Percentiles rank a stretch among this genome's conserved stretches.
phyloP scores from a whole-genome alignment of 2,888 invertebrate species.

The Miltochrista miniata region DNA sequence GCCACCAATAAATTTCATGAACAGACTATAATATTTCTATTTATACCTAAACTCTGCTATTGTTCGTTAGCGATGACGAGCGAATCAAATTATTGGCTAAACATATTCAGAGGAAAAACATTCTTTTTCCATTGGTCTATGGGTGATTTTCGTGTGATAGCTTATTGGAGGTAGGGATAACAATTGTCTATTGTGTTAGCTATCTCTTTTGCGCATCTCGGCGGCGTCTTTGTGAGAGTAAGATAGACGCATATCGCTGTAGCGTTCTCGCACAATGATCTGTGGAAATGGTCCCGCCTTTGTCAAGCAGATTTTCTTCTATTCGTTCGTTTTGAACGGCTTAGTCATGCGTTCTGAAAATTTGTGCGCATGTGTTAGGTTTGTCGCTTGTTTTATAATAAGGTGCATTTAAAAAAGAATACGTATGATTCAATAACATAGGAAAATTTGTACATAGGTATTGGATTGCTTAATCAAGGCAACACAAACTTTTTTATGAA shows the following conservation, averaged over 20 bases:
- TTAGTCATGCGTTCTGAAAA: slow-evolving; percentile 40
- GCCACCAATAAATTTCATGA: slow-evolving; percentile 55
- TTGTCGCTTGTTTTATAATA: slow-evolving; percentile 3
- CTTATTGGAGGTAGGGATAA: slow-evolving; percentile 71
- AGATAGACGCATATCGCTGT: slow-evolving; percentile 46
- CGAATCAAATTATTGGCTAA: slow-evolving; percentile 78
- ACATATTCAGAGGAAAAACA: slow-evolving; percentile 44
- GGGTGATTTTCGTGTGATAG: slow-evolving; percentile 47
- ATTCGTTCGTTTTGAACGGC: slow-evolving; percentile 59
- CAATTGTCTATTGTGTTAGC: slow-evolving; percentile 81
- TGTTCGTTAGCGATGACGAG: slow-evolving; percentile 76
- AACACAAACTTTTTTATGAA: too few species aligned
- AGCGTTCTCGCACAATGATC: slow-evolving; percentile 63
- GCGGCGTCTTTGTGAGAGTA: slow-evolving; percentile 60
- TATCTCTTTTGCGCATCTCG: slow-evolving; percentile 77
- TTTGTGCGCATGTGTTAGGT: slow-evolving; percentile 57
- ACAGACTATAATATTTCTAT: slow-evolving; percentile 46
- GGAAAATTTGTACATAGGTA: too few species aligned
- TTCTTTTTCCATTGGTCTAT: slow-evolving; percentile 33
- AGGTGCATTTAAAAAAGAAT: neutral
- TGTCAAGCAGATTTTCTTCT: slow-evolving; percentile 68
- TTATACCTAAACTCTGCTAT: slow-evolving; percentile 62
- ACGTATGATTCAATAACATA: neutral
- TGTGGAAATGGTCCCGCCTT: slow-evolving; percentile 66
- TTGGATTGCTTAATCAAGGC: too few species aligned